A percentile compares a stretch with the other conserved stretches of the same genome.
Conservation (phyloP, 2,113 vertebrate genomes). For the Arvicanthis niloticus region DNA sequence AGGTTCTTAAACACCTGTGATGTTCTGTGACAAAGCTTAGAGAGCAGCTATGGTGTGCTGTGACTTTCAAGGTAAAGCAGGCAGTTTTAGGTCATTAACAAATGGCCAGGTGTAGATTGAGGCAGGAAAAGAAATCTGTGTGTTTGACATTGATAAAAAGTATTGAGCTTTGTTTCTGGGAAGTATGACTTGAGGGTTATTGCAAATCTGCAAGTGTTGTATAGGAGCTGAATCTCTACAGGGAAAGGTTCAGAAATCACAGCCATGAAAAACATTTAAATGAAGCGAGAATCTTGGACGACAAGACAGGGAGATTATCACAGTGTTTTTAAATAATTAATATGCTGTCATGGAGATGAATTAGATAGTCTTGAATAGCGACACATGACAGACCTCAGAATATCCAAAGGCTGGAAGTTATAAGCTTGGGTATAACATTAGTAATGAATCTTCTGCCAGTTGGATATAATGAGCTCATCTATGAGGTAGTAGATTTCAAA, state of each 20-base stretch:
- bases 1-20: background rate
- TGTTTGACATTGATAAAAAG: background rate
- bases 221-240: background rate
- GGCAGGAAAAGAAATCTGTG: background rate
- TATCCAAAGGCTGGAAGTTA: slow-evolving; percentile 62
- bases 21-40: background rate
- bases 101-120: background rate
- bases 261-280: slow-evolving; percentile 54
- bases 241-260: slow-evolving; percentile 19
- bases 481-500: background rate
- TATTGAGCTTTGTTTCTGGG: background rate
- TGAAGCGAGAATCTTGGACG: slow-evolving; percentile 3
- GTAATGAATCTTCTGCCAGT: slow-evolving; percentile 61
- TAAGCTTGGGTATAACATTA: slow-evolving; percentile 69
- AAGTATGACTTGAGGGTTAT: background rate
- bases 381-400: slow-evolving; percentile 56
- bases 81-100: slow-evolving; percentile 18
- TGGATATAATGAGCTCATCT: slow-evolving; percentile 34
- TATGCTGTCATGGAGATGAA: slow-evolving; percentile 68
- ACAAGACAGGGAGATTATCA: slow-evolving; percentile 58
- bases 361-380: slow-evolving; percentile 60
- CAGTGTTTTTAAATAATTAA: slow-evolving; percentile 76
- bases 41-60: background rate
- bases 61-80: slow-evolving; percentile 45
- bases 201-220: slow-evolving; percentile 20